Conservation (phyloP, 2,113 vertebrate species). For the Bubo scandiacus region DNA sequence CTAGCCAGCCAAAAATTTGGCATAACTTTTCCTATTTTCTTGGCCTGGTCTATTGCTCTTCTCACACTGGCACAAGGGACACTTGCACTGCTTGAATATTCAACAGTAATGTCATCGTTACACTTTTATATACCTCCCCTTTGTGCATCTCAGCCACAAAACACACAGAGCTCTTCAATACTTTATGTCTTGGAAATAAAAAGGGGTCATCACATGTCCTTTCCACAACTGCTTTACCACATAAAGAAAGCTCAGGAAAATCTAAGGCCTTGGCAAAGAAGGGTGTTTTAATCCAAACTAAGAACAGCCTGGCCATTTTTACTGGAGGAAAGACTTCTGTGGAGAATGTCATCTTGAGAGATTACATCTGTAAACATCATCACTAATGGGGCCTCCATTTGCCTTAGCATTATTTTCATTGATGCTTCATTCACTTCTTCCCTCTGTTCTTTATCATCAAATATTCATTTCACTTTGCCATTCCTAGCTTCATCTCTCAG, state of each 20-base stretch:
- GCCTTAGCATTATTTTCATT: neutral
- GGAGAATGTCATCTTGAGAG: neutral
- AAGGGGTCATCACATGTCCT: neutral
- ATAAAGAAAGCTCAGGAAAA: neutral
- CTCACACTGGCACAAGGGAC: fast-evolving
- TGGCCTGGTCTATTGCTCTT: neutral
- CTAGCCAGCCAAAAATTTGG: neutral
- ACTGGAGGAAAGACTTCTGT: neutral
- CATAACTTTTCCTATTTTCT: neutral
- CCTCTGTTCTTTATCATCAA: neutral
- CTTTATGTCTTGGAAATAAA: neutral
- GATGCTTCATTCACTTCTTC: slow-evolving; percentile 8
- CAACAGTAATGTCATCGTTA: neutral
- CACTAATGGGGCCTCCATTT: neutral
- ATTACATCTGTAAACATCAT: neutral
- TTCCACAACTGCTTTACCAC: neutral
- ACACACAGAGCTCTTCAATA: neutral
- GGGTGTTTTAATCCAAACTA: neutral
- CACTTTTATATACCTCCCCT: neutral
- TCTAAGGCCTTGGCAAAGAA: neutral
- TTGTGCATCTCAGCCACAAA: neutral
- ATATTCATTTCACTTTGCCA: neutral
- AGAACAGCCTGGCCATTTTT: neutral
- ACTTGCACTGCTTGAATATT: neutral
- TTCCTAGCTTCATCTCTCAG: neutral